A percentile compares a stretch with the other conserved stretches of the same genome.
These are phyloP conservation scores for Amazona ochrocephala DNA, from an alignment of 2,797 vertebrate species.

Conservation along the genomic window DNA sequence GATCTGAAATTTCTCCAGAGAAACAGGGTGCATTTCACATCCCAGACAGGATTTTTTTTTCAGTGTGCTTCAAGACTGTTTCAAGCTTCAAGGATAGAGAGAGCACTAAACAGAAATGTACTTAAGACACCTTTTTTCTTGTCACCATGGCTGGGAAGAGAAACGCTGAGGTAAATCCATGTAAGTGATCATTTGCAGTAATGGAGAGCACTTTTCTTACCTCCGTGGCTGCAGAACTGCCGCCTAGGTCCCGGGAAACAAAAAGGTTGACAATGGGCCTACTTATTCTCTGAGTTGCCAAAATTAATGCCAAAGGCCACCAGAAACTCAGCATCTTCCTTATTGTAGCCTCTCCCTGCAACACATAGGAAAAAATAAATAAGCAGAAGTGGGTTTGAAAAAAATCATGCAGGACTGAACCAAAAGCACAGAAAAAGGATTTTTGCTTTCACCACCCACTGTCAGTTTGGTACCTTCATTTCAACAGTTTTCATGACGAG, in stretches of 20 bases:
- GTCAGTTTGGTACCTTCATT: not conserved
- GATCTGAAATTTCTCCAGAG: not conserved
- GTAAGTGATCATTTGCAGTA: not conserved
- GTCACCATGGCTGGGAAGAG: not conserved
- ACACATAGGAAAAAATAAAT: not conserved
- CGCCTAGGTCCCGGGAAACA: constrained; percentile 95
- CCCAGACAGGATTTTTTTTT: not conserved
- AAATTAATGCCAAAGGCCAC: constrained; percentile 97
- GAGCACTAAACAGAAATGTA: not conserved
- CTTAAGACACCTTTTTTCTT: not conserved
- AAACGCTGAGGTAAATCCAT: not conserved
- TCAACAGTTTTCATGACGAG: not conserved
- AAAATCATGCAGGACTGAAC: not conserved
- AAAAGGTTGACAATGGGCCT: constrained; percentile 98
- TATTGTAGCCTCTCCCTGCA: constrained; percentile 93
- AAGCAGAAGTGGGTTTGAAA: not conserved
- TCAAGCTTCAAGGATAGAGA: not conserved
- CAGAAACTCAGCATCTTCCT: constrained; percentile 98
- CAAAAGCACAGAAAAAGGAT: not conserved
- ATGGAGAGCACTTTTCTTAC: constrained; percentile 67
- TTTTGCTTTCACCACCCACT: not conserved
- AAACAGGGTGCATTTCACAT: not conserved
- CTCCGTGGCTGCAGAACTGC: constrained; percentile 89
- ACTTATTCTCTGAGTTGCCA: constrained; percentile 97
- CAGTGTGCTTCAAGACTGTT: not conserved